Percentiles rank a stretch among this genome's conserved stretches.
Evolutionary conservation across 1,140 invertebrate genomes (phyloP).

Genomic region (Drosophila nigromelanica): DNA sequence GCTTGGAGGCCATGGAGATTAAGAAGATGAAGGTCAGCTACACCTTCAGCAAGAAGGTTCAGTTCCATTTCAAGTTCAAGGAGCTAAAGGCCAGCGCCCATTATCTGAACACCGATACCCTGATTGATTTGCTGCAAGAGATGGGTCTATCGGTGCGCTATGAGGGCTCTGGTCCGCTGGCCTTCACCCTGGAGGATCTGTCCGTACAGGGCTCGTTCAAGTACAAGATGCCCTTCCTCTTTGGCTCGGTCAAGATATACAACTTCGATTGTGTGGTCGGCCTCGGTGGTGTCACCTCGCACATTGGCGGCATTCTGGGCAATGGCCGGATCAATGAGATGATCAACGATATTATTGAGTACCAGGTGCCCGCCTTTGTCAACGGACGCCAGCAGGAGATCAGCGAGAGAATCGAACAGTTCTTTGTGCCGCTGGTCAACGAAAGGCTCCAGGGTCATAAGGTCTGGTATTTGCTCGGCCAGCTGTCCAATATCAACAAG

Average conservation of each 20-base stretch:
- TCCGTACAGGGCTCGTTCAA: slow-evolving; percentile 78
- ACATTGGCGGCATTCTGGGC: slow-evolving; percentile 75
- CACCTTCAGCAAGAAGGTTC: slow-evolving; percentile 78
- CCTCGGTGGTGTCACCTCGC: slow-evolving; percentile 65
- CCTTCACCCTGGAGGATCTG: slow-evolving; percentile 65
- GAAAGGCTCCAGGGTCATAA: slow-evolving; percentile 65
- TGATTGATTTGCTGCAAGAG: slow-evolving; percentile 60
- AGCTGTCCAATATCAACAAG: slow-evolving; percentile 23
- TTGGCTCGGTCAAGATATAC: slow-evolving; percentile 79
- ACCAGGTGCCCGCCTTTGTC: slow-evolving; percentile 66
- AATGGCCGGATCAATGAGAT: slow-evolving; percentile 71
- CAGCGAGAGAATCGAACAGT: slow-evolving; percentile 57
- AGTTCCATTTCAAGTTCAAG: slow-evolving; percentile 65
- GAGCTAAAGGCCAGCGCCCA: slow-evolving; percentile 62
- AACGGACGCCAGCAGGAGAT: slow-evolving; percentile 70
- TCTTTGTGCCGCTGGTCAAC: slow-evolving; percentile 68
- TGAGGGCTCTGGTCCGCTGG: slow-evolving; percentile 66
- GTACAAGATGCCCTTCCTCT: slow-evolving; percentile 81
- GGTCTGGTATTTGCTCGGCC: slow-evolving; percentile 67
- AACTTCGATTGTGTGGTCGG: slow-evolving; percentile 64
- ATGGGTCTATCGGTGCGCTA: slow-evolving; percentile 70
- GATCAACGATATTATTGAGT: slow-evolving; percentile 71
- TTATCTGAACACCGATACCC: slow-evolving; percentile 63
- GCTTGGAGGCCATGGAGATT: slow-evolving; percentile 67
- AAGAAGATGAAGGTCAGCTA: slow-evolving; percentile 78